Conservation (phyloP, 2,113 vertebrate genomes). For the Pedetes capensis region DNA sequence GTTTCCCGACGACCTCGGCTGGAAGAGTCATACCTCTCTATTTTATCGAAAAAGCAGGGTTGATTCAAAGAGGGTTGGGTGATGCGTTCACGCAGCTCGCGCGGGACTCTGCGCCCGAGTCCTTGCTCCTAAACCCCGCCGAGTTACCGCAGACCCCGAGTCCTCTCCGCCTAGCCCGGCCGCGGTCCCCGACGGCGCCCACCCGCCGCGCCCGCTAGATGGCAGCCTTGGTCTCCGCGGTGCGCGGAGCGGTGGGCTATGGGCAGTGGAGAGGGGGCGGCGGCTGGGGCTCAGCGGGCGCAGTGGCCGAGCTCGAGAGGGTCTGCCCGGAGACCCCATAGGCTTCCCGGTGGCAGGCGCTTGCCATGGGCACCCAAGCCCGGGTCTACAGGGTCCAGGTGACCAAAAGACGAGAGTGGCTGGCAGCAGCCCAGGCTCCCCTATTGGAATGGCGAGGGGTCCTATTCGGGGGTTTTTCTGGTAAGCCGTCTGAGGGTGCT, state of each 20-base stretch:
- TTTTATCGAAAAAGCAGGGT: not conserved
- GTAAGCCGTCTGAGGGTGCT: not conserved
- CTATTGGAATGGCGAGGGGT: not conserved
- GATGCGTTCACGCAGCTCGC: not conserved
- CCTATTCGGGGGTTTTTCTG: not conserved
- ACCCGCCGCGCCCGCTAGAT: conserved; percentile 67
- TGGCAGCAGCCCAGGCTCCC: not conserved
- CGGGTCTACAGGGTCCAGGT: not conserved
- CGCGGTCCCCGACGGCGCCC: not conserved
- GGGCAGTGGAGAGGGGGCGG: too few relatives aligned
- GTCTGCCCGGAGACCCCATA: not conserved
- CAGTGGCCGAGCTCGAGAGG: not conserved
- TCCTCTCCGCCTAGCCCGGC: too few relatives aligned
- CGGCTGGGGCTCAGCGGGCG: not conserved
- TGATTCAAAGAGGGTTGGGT: not conserved
- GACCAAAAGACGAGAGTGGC: not conserved
- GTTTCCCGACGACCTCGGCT: not conserved
- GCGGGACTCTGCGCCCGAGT: not conserved
- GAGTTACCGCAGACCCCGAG: not conserved
- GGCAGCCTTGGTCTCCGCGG: conserved; percentile 75
- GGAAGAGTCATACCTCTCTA: not conserved
- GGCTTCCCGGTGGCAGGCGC: not conserved
- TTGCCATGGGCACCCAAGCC: not conserved
- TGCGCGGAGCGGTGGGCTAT: too few relatives aligned
- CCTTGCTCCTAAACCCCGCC: not conserved